Evolutionary conservation across 2,888 invertebrate genomes (phyloP).

Genomic region (Hyposoter dolosus): DNA sequence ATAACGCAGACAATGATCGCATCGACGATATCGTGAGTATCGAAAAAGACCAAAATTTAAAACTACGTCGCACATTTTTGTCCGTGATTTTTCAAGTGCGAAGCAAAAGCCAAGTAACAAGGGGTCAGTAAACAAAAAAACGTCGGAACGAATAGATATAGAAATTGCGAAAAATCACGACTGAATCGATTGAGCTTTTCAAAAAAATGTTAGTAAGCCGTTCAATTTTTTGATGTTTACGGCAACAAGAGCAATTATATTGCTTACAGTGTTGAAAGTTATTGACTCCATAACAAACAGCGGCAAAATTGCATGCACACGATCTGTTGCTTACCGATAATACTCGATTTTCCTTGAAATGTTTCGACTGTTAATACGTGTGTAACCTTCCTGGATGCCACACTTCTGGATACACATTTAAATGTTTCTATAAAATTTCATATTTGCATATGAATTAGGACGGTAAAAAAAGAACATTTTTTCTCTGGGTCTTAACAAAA

Average conservation of each 20-base stretch:
- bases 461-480: background rate
- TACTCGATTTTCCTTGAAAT: constrained; percentile 20
- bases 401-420: background rate
- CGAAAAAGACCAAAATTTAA: constrained; percentile 31
- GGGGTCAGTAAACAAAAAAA: background rate
- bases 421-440: background rate
- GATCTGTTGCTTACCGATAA: constrained; percentile 25
- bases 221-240: background rate
- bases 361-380: background rate
- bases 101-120: background rate
- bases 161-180: constrained; percentile 29
- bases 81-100: constrained; percentile 6
- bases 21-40: constrained; percentile 87
- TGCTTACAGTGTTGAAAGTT: background rate
- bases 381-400: background rate
- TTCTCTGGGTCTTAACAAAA: no score
- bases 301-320: constrained; percentile 35
- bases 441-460: background rate
- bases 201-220: constrained; percentile 31
- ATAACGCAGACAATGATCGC: constrained; percentile 86
- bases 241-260: constrained; percentile 1
- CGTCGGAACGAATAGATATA: background rate
- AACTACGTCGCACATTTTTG: constrained; percentile 38
- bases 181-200: constrained; percentile 49
- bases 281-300: constrained; percentile 45